Base-by-base conservation (phyloP, 2,888 invertebrate genomes). In the Liposcelis brunnea region DNA sequence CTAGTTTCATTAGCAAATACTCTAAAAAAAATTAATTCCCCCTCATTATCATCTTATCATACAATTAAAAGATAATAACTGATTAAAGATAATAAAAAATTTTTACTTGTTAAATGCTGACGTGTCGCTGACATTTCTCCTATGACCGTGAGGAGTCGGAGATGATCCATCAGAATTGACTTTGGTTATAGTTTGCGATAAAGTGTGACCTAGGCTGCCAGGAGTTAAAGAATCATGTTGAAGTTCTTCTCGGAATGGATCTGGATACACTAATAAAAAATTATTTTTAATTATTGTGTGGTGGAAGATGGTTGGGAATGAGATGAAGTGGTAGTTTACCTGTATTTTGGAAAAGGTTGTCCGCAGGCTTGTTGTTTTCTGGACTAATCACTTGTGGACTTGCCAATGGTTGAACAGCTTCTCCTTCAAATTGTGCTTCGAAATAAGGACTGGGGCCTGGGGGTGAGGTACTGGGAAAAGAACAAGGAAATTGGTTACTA, bases 81-180 rank as follows among this genome's bases (percentile, higher is more conserved):
- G 11, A 19, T 8, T n/a, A 18, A 35, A 14, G 33, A 31, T 34
- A 48, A 21, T 32, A 8, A 2, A 26, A 38, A 11, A 18, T 49
- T 59, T 71, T 65, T 65, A 81, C 81, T 80, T 81, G 59, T 79
- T 80, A 57, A 82, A 82, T 53, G 82, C 80, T 45, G 81, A 80
- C 2, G 85, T 85, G 58, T 86, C 86, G 58, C 84, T 84, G 62
- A 82, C 81, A 60, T 85, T 84, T 47, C 86, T 70, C 45, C 85
- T 67, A 59, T 86, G 85, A 6, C 75, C 73, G n/a, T 60, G 59
- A 2, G 43, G 44, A n/a, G 47, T 21, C 16, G 48, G 32, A 6
- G 45, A 36, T 18, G 45, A 33, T 21, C 45, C 45, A 15, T 34
- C 36, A 11, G 45, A 36, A 31, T 36, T 45, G 21, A 26, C 8